A percentile compares a stretch with the other conserved stretches of the same genome.
Evolutionary conservation across 2,797 vertebrate genomes (phyloP).

Genomic region (Babyrousa celebensis): DNA sequence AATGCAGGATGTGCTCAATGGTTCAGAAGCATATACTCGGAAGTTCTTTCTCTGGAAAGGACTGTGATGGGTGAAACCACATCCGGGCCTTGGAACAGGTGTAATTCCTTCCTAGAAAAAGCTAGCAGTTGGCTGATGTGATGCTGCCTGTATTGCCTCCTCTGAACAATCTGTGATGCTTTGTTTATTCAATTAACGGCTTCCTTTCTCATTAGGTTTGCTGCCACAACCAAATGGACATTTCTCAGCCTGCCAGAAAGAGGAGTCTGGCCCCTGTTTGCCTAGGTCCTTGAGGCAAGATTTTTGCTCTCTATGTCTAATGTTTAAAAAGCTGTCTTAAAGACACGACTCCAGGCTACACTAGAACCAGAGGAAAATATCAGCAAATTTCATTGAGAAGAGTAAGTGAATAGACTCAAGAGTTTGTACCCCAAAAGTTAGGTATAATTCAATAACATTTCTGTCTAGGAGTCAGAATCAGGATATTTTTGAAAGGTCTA

Average conservation of each 20-base stretch:
- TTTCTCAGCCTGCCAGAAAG: background rate
- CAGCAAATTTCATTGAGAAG: background rate
- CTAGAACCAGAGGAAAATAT: conserved; percentile 30
- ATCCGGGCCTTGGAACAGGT: background rate
- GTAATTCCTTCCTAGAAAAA: background rate
- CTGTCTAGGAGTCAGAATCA: conserved; percentile 26
- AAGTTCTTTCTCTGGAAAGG: background rate
- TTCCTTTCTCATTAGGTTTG: conserved; percentile 50
- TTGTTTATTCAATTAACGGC: conserved; percentile 16
- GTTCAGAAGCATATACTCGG: background rate
- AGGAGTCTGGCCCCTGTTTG: background rate
- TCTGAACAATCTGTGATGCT: conserved; percentile 5
- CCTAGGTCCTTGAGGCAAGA: background rate
- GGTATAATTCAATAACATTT: background rate
- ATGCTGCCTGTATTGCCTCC: background rate
- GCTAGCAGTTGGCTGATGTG: background rate
- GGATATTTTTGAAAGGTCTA: conserved; percentile 24
- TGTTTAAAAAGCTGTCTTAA: conserved; percentile 35
- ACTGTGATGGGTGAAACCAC: background rate
- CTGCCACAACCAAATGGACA: conserved; percentile 9
- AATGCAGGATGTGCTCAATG: background rate
- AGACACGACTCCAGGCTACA: background rate
- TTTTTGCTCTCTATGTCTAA: conserved; percentile 39
- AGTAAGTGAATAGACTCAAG: background rate
- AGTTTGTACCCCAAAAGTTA: background rate